Evolutionary conservation across 1,140 invertebrate genomes (phyloP).

Genomic region (Procambarus clarkii): DNA sequence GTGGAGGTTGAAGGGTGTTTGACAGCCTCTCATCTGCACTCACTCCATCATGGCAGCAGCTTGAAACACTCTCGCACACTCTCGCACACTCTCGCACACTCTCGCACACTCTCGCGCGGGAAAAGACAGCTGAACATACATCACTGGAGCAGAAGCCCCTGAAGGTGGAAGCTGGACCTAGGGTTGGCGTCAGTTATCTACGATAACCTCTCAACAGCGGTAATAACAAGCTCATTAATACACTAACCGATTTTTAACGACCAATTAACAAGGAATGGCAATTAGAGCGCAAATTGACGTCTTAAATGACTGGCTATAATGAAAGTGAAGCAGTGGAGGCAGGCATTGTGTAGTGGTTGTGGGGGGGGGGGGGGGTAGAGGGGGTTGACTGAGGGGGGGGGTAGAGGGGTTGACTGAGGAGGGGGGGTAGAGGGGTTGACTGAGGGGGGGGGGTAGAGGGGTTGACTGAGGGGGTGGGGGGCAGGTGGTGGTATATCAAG

Average conservation of each 20-base stretch:
- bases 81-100: too few relatives aligned
- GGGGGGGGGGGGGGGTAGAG: not conserved
- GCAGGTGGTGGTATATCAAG: too few relatives aligned
- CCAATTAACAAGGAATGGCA: slow-evolving; percentile 56
- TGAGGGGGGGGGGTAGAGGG: too few relatives aligned
- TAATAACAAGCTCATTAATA: slow-evolving; percentile 36
- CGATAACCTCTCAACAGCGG: not conserved
- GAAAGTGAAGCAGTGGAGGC: not conserved
- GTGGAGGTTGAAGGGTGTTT: not conserved
- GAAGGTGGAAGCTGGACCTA: not conserved
- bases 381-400: too few relatives aligned
- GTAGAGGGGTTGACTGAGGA: too few relatives aligned
- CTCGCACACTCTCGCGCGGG: too few relatives aligned
- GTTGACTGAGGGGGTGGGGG: too few relatives aligned
- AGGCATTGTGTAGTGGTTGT: too few relatives aligned
- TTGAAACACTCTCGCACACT: not conserved
- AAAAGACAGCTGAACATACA: not conserved
- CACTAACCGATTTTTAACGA: slow-evolving; percentile 52
- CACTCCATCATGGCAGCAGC: not conserved
- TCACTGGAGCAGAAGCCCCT: not conserved
- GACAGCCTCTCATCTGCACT: too few relatives aligned
- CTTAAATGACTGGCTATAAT: slow-evolving; percentile 25
- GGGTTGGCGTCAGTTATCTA: not conserved
- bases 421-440: too few relatives aligned
- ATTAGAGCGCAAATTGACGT: slow-evolving; percentile 31